These are phyloP conservation scores for Phrixothrix hirtus DNA, from an alignment of 2,888 invertebrate genomes.

Conservation along the genomic window DNA sequence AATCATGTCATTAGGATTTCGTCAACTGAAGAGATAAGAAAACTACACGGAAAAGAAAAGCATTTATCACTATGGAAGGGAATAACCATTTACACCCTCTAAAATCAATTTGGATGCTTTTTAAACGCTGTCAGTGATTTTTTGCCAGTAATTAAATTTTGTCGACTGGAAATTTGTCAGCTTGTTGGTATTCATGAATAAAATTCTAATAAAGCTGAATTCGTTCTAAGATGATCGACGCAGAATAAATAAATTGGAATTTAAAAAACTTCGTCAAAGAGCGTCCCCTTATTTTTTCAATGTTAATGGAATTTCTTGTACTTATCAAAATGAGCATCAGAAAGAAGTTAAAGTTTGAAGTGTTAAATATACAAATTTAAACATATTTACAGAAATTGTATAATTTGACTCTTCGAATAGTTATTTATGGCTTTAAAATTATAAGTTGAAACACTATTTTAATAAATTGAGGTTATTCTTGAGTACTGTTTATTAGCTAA, in stretches of 20 bases:
- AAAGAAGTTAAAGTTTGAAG: conserved; percentile 3
- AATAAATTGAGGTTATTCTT: no score
- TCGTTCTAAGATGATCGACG: conserved; percentile 17
- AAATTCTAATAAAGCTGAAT: conserved; percentile 20
- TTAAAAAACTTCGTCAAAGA: conserved; percentile 14
- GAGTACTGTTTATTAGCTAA: no score
- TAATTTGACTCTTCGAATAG: no score
- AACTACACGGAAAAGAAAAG: conserved; percentile 4
- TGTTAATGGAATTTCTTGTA: conserved; percentile 14
- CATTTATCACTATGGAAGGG: conserved; percentile 10
- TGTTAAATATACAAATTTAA: background rate
- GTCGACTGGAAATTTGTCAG: conserved; percentile 22
- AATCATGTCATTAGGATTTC: no score
- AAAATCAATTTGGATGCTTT: conserved; percentile 21
- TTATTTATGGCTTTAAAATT: no score
- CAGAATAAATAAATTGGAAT: conserved; percentile 19
- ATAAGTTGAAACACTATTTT: no score
- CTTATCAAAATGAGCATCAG: conserved; percentile 3
- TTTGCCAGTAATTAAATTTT: conserved; percentile 23
- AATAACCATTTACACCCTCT: conserved; percentile 13
- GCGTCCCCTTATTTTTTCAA: conserved; percentile 8
- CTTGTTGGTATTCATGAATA: conserved; percentile 25
- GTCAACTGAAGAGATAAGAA: background rate
- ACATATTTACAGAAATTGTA: no score
- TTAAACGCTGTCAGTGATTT: conserved; percentile 22